Evolutionary conservation across 2,797 vertebrate species (phyloP), one percentile per base, ranked within the genome.

Genomic region (Buphagus erythrorhynchus): DNA sequence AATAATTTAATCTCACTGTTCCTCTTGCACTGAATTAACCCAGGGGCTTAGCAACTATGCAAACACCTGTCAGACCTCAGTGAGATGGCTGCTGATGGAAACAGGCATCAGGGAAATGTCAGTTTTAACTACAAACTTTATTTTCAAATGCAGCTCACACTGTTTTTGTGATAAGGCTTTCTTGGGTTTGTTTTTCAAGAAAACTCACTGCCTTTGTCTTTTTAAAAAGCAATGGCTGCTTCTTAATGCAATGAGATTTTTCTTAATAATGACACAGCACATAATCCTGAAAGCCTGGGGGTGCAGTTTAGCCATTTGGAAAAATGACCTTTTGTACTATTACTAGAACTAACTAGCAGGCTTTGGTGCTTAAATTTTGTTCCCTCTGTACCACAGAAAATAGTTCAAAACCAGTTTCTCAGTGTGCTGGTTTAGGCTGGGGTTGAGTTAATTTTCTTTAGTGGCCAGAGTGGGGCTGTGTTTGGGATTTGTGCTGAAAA

Each of bases 71-170:
- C 79, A 95, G 66, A 91, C 77, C 46, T 86, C 35, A 61, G 38
- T 79, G 79, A 86, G 36, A 75, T 52, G 63, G 55, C 15, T 88
- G 57, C 58, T 51, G 18, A 21, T 8, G 5, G 54, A 92, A 92
- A 63, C 20, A 84, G 29, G 48, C 89, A 42, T 35, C 58, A 85
- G 52, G 31, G 54, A 92, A 82, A 94, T 65, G 61, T 86, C 76
- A 59, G 9, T 80, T 94, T 93, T 62, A 88, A 83, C 78, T 87
- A 78, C 42, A 93, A 77, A 61, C 28, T 90, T 92, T 62, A 91
- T 74, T 97, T 92, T 90, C 69, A 79, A 36, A 25, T 33, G 19
- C 16, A 35, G 24, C n/a, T 73, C 28, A 78, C 2, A 0, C 40
- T 87, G 33, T 17, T 75, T 40, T 35, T 45, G 29, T 58, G 48